Conservation (phyloP, 23 tunicate species). For the Phallusia fumigata region DNA sequence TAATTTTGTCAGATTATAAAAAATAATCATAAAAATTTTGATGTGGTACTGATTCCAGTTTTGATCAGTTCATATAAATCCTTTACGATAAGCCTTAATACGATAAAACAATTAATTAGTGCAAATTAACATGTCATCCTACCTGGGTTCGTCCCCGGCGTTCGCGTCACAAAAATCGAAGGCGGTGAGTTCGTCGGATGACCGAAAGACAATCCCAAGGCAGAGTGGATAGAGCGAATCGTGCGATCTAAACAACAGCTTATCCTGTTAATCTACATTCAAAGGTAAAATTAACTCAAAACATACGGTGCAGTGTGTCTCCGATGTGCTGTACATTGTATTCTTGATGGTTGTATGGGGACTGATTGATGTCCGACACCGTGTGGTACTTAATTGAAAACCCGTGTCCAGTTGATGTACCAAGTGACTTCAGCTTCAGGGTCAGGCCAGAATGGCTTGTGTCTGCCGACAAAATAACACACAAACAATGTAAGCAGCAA, state of each 20-base stretch:
- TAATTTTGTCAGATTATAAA: too few species aligned
- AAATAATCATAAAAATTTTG: too few species aligned
- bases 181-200: background rate
- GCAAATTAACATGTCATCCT: too few species aligned
- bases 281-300: background rate
- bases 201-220: background rate
- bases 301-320: background rate
- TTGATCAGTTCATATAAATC: too few species aligned
- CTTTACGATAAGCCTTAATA: too few species aligned
- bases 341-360: background rate
- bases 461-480: too few species aligned
- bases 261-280: background rate
- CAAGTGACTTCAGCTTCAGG: too few species aligned
- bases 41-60: too few species aligned
- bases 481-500: too few species aligned
- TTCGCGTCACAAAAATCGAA: background rate
- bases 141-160: background rate
- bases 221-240: conserved; percentile 7
- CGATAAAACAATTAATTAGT: too few species aligned
- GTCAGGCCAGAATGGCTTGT: too few species aligned
- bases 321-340: background rate
- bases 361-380: background rate
- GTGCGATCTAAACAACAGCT: background rate
- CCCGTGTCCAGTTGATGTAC: background rate
- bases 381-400: background rate